Conservation (phyloP, 1,140 invertebrate species). For the Adoxophyes honmai region DNA sequence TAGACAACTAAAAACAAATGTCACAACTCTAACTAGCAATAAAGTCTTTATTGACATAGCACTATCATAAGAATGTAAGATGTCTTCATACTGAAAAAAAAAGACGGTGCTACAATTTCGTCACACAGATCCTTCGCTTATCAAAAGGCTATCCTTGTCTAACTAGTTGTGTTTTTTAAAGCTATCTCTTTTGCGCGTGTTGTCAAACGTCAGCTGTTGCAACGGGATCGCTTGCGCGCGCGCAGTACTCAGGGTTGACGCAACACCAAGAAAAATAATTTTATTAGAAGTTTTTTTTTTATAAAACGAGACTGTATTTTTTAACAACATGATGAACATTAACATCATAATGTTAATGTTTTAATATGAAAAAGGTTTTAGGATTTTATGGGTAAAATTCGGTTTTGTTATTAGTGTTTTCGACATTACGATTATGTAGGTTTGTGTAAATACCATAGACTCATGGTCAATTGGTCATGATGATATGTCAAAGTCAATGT, state of each 20-base stretch:
- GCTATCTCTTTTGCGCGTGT: conserved; percentile 19
- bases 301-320: neutral
- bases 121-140: neutral
- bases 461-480: no score
- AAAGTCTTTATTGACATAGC: no score
- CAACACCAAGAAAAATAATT: neutral
- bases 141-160: conserved; percentile 16
- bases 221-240: conserved; percentile 39
- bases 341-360: neutral
- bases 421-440: no score
- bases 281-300: neutral
- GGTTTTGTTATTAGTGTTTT: no score
- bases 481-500: no score
- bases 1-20: no score
- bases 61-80: no score
- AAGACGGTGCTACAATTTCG: neutral
- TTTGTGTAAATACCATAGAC: no score
- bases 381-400: no score
- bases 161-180: neutral
- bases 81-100: no score
- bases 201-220: conserved; percentile 39
- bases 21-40: no score
- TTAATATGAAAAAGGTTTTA: no score
- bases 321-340: neutral
- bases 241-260: conserved; percentile 30